A percentile compares a stretch with the other conserved stretches of the same genome.
These are phyloP conservation scores for Geodia barretti DNA, from an alignment of 37 sponge, comb jelly and placozoan species.

Conservation along the genomic window DNA sequence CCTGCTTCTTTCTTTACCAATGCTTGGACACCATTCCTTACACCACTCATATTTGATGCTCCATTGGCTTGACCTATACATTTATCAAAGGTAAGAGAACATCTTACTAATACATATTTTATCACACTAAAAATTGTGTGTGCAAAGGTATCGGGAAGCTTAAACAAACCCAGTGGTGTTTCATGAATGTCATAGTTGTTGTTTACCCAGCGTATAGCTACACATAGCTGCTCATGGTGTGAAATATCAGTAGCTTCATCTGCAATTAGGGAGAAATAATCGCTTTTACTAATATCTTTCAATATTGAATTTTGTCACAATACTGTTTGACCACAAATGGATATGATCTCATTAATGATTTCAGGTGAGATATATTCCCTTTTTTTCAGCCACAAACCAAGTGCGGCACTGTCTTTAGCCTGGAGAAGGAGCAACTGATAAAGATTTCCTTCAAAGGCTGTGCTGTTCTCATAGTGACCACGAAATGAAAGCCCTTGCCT, in stretches of 20 bases:
- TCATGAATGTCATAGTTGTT: background rate
- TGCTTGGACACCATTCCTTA: conserved; percentile 34
- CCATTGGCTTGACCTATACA: conserved; percentile 7
- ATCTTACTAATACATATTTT: too few species aligned
- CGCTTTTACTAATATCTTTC: conserved; percentile 15
- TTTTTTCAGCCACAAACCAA: conserved; percentile 32
- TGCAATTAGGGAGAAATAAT: conserved; percentile 26
- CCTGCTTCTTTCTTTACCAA: conserved; percentile 6
- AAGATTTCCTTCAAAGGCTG: conserved; percentile 36
- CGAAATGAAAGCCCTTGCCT: conserved; percentile 46
- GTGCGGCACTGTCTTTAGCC: conserved; percentile 7
- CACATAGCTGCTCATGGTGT: conserved; percentile 31
- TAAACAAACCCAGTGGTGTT: background rate
- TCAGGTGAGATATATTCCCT: conserved; percentile 44
- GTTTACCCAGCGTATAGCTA: background rate
- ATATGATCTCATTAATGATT: conserved; percentile 41
- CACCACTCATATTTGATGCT: conserved; percentile 13
- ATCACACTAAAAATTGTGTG: too few species aligned
- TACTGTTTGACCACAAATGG: conserved; percentile 6
- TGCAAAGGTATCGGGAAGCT: too few species aligned
- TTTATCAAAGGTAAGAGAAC: too few species aligned
- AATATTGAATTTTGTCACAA: too few species aligned
- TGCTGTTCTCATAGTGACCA: conserved; percentile 36
- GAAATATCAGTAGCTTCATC: conserved; percentile 60
- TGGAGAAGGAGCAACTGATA: conserved; percentile 43